A percentile compares a stretch with the other conserved stretches of the same genome.
Evolutionary conservation across 2,888 invertebrate species (phyloP).

Genomic region (Dendrolimus houi): DNA sequence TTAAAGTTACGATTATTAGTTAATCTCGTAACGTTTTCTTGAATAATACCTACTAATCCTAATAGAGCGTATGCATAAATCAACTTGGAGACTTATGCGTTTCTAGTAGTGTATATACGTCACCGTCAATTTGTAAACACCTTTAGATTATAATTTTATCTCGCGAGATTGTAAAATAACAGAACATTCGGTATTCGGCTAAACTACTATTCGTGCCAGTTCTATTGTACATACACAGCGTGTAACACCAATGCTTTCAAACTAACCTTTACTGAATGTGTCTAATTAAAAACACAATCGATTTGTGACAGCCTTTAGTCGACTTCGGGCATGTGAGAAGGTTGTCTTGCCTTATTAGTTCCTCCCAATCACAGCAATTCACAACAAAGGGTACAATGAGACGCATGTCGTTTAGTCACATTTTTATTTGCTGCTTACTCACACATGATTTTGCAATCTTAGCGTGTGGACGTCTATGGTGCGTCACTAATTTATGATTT

Average conservation of each 20-base stretch:
- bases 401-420: not conserved
- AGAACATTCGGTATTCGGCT: too few relatives aligned
- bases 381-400: not conserved
- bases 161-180: too few relatives aligned
- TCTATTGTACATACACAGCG: too few relatives aligned
- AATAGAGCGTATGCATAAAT: too few relatives aligned
- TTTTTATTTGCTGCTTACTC: not conserved
- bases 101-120: too few relatives aligned
- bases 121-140: too few relatives aligned
- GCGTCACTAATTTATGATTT: not conserved
- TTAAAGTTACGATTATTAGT: not conserved
- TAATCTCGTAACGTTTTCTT: not conserved
- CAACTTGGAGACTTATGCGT: too few relatives aligned
- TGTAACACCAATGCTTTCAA: too few relatives aligned
- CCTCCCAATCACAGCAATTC: not conserved
- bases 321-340: not conserved
- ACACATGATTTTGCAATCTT: not conserved
- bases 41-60: too few relatives aligned
- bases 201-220: too few relatives aligned
- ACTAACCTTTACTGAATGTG: not conserved
- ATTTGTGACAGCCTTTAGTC: not conserved
- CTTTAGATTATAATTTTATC: too few relatives aligned
- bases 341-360: not conserved
- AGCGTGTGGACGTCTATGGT: not conserved
- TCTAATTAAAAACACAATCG: not conserved